Percentiles rank a stretch among this genome's conserved stretches.
Conservation (phyloP, 2,888 invertebrate species). For the Stenolophus ochropezus region DNA sequence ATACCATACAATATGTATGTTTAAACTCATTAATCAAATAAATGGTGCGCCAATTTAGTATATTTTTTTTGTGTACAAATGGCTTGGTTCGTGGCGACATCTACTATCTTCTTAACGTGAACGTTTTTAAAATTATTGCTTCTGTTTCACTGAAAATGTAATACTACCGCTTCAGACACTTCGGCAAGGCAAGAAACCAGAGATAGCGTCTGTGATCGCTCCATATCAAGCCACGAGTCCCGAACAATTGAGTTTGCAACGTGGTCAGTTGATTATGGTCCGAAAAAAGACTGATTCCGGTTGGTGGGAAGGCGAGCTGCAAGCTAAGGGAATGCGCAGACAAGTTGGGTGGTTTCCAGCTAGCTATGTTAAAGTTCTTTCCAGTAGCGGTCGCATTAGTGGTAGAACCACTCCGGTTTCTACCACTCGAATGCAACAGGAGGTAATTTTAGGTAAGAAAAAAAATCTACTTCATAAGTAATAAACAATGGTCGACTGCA, state of each 20-base stretch:
- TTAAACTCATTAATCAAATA: too few relatives aligned
- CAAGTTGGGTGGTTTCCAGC: constrained; percentile 99
- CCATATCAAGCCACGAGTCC: constrained; percentile 92
- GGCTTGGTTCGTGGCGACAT: too few relatives aligned
- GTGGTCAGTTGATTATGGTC: constrained; percentile 96
- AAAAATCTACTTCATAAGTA: background rate
- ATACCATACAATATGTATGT: too few relatives aligned
- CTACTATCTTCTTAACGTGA: too few relatives aligned
- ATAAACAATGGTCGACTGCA: too few relatives aligned
- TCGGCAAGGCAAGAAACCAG: constrained; percentile 84
- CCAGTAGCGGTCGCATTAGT: constrained; percentile 81
- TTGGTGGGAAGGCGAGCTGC: constrained; percentile 99
- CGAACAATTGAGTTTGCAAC: constrained; percentile 92
- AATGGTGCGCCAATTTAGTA: too few relatives aligned
- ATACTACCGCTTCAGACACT: constrained; percentile 73
- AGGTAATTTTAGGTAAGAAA: constrained; percentile 71
- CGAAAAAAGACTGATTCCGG: constrained; percentile 97
- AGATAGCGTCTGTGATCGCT: constrained; percentile 96
- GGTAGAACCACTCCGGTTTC: constrained; percentile 85
- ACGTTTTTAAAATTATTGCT: too few relatives aligned
- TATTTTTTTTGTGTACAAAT: too few relatives aligned
- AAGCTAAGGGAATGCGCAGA: constrained; percentile 91
- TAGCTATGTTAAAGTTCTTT: constrained; percentile 92
- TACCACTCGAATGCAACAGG: constrained; percentile 79
- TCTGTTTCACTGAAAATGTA: background rate